A percentile compares a stretch with the other conserved stretches of the same genome.
These are phyloP conservation scores for Cryptus armator DNA, from an alignment of 2,888 invertebrate genomes.

Conservation along the genomic window DNA sequence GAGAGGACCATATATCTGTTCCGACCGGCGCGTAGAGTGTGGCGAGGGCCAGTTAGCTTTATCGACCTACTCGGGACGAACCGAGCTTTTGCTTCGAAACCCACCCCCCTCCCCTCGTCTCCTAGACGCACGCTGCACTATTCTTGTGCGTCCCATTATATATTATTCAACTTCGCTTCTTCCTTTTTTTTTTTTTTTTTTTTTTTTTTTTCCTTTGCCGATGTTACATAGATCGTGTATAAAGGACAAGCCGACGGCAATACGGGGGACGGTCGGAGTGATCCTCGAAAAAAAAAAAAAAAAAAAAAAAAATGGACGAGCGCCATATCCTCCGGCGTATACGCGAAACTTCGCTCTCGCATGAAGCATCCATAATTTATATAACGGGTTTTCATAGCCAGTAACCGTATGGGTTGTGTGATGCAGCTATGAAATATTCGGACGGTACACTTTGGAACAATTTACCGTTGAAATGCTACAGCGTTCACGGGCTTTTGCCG, in stretches of 20 bases:
- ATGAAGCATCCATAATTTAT: slow-evolving; percentile 33
- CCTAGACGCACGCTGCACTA: not conserved
- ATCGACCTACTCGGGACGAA: slow-evolving; percentile 26
- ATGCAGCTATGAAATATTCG: slow-evolving; percentile 43
- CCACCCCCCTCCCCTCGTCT: not conserved
- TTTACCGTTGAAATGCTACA: not conserved
- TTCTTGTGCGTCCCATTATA: not conserved
- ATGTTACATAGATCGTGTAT: not conserved
- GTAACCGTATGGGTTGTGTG: not conserved
- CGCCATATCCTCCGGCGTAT: slow-evolving; percentile 9
- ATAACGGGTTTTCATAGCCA: slow-evolving; percentile 7
- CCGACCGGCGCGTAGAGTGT: slow-evolving; percentile 8
- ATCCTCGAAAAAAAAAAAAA: slow-evolving; percentile 39
- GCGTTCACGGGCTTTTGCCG: not conserved
- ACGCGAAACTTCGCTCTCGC: slow-evolving; percentile 15
- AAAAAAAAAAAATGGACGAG: slow-evolving; percentile 7
- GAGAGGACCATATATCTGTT: slow-evolving; percentile 22
- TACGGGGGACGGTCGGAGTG: slow-evolving; percentile 6
- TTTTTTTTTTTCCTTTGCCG: not conserved
- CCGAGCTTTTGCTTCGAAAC: not conserved
- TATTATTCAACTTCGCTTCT: not conserved
- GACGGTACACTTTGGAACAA: not conserved
- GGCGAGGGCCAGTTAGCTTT: slow-evolving; percentile 51
- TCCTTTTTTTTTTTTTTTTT: not conserved
- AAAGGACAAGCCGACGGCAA: not conserved